These are phyloP conservation scores for Phoxinus phoxinus DNA, from an alignment of 2,113 vertebrate genomes.

Conservation along the genomic window DNA sequence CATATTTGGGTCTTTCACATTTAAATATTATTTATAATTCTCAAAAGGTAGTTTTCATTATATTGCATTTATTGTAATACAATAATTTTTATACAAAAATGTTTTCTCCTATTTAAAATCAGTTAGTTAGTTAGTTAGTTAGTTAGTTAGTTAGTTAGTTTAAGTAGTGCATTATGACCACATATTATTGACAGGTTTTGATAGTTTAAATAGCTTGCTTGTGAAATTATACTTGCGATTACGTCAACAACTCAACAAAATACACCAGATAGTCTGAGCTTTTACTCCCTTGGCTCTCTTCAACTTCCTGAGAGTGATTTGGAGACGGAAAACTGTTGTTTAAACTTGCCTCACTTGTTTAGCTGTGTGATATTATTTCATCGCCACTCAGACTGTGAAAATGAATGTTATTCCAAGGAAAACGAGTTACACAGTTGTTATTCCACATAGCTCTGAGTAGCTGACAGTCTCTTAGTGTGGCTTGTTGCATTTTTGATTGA, in stretches of 20 bases:
- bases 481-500: conserved; percentile 36
- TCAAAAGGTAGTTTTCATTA: too few relatives aligned
- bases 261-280: background rate
- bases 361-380: background rate
- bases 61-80: too few relatives aligned
- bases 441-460: background rate
- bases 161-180: too few relatives aligned
- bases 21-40: too few relatives aligned
- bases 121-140: too few relatives aligned
- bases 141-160: too few relatives aligned
- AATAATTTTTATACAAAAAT: too few relatives aligned
- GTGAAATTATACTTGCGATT: background rate
- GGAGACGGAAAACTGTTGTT: background rate
- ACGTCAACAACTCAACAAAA: background rate
- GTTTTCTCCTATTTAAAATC: too few relatives aligned
- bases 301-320: background rate
- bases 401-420: conserved; percentile 26
- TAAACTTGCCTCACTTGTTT: conserved; percentile 34
- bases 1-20: too few relatives aligned
- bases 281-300: background rate
- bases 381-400: conserved; percentile 19
- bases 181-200: too few relatives aligned
- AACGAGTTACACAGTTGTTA: conserved; percentile 7
- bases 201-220: background rate
- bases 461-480: conserved; percentile 21